Conservation (phyloP, 2,797 vertebrate genomes). For the Gymnoscopelus microlampas region DNA sequence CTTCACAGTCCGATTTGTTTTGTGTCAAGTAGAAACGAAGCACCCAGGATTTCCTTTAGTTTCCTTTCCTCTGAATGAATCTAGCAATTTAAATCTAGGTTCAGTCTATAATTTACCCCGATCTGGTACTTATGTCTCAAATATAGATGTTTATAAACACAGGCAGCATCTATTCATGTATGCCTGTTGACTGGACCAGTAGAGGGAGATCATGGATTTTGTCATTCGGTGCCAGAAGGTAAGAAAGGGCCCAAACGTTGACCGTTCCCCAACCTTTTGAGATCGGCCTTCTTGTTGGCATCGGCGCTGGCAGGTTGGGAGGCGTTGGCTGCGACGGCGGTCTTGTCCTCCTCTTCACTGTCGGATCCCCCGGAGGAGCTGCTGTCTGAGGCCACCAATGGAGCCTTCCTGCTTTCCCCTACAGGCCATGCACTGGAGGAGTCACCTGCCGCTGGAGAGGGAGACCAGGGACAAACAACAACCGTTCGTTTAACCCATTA, state of each 20-base stretch:
- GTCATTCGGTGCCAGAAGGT: background rate
- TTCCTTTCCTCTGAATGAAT: slow-evolving; percentile 43
- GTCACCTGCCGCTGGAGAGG: slow-evolving; percentile 54
- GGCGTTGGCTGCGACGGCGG: slow-evolving; percentile 61
- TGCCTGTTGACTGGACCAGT: slow-evolving; percentile 31
- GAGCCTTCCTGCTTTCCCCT: slow-evolving; percentile 78
- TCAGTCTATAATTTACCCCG: slow-evolving; percentile 50
- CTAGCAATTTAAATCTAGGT: slow-evolving; percentile 50
- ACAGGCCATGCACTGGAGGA: slow-evolving; percentile 76
- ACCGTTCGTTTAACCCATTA: no score
- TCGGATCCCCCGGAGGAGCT: slow-evolving; percentile 88
- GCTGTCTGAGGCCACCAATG: slow-evolving; percentile 85
- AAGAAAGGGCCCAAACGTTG: no score
- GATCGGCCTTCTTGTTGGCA: slow-evolving; percentile 73
- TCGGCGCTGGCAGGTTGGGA: slow-evolving; percentile 60
- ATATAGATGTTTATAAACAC: slow-evolving; percentile 53
- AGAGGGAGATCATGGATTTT: background rate
- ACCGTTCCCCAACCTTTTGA: slow-evolving; percentile 62
- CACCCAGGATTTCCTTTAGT: slow-evolving; percentile 19
- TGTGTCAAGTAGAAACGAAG: background rate
- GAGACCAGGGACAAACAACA: background rate
- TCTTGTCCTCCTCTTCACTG: slow-evolving; percentile 82
- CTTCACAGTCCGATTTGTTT: no score
- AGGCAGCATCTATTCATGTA: background rate
- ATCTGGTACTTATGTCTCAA: slow-evolving; percentile 62